These are phyloP conservation scores for Theodoxus fluviatilis DNA, from an alignment of 2,888 invertebrate species.

Conservation along the genomic window DNA sequence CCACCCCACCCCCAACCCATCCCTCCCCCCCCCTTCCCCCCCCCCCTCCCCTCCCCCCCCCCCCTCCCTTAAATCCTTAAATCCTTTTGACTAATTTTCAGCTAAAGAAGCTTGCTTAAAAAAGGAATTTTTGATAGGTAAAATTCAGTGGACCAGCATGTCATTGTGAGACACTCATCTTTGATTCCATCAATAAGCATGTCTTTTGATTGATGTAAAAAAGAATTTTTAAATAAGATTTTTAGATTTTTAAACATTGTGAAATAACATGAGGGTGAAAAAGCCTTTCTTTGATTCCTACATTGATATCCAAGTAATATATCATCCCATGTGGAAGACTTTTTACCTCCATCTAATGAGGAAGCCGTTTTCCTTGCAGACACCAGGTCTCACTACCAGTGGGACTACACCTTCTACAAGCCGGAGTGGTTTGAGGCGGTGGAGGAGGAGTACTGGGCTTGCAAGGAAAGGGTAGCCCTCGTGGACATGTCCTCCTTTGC, in stretches of 20 bases:
- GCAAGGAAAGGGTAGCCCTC: conserved; percentile 88
- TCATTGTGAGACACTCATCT: neutral
- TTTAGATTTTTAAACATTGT: neutral
- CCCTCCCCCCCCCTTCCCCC: too few species aligned
- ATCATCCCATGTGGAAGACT: too few species aligned
- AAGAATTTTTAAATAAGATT: neutral
- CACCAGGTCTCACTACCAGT: too few species aligned
- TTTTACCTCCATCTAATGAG: too few species aligned
- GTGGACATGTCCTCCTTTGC: conserved; percentile 97
- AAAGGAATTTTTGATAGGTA: neutral
- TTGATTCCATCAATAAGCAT: neutral
- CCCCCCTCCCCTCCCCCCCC: too few species aligned
- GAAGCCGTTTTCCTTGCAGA: too few species aligned
- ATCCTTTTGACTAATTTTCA: too few species aligned
- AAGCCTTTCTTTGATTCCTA: neutral
- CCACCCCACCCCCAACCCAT: too few species aligned
- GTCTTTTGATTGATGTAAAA: conserved; percentile 1
- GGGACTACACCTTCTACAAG: conserved; percentile 86
- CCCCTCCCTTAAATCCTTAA: too few species aligned
- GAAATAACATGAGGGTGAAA: neutral
- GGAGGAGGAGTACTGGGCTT: conserved; percentile 88
- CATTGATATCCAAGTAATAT: too few species aligned
- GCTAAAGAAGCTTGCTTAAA: too few species aligned
- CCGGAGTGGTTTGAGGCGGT: conserved; percentile 93
- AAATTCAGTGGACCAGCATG: neutral